Conservation (phyloP, 2,113 vertebrate species). For the Oncorhynchus gorbuscha region DNA sequence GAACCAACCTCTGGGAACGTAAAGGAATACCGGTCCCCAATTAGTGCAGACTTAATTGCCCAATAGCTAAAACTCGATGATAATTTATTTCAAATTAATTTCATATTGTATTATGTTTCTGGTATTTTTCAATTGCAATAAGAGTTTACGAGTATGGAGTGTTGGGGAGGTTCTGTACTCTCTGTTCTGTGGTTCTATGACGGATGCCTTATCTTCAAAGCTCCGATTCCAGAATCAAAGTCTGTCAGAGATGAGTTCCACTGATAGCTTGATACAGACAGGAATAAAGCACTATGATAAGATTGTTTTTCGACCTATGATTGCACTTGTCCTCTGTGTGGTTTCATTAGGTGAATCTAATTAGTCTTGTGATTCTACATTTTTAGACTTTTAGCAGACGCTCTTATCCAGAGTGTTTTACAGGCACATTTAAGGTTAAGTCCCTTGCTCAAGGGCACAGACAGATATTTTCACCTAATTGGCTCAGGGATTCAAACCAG, state of each 20-base stretch:
- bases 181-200: slow-evolving; percentile 31
- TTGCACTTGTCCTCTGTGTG: slow-evolving; percentile 23
- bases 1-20: slow-evolving; percentile 33
- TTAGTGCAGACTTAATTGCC: slow-evolving; percentile 63
- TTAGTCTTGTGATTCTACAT: not conserved
- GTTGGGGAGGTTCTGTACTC: too few species aligned
- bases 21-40: slow-evolving; percentile 38
- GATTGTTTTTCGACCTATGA: slow-evolving; percentile 51
- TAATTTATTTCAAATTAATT: slow-evolving; percentile 53
- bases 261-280: slow-evolving; percentile 43
- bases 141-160: slow-evolving; percentile 51
- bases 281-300: slow-evolving; percentile 47
- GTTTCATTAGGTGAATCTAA: slow-evolving; percentile 16
- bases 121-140: slow-evolving; percentile 43
- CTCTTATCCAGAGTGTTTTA: too few species aligned
- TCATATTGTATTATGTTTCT: slow-evolving; percentile 32
- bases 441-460: too few species aligned
- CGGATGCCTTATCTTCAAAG: slow-evolving; percentile 66
- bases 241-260: slow-evolving; percentile 56
- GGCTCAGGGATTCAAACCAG: too few species aligned
- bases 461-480: too few species aligned
- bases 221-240: slow-evolving; percentile 63
- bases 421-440: too few species aligned
- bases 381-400: too few species aligned
- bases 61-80: slow-evolving; percentile 71